Conservation (phyloP, 2,888 invertebrate genomes). For the Athripsodes cinereus region DNA sequence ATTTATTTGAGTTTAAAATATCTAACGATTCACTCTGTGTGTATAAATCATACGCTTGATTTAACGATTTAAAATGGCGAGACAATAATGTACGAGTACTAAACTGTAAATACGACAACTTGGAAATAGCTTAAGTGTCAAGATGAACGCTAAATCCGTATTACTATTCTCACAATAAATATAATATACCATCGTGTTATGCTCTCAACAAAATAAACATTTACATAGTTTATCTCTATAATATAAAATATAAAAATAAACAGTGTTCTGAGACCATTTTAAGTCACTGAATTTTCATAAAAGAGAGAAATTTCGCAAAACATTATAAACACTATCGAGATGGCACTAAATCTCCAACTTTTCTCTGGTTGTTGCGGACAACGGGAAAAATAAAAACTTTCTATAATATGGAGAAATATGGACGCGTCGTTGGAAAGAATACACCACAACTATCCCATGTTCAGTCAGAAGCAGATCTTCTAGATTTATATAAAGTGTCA, state of each 20-base stretch:
- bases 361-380: background rate
- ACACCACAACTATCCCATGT: background rate
- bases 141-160: background rate
- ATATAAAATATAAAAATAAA: background rate
- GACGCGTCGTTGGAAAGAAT: background rate
- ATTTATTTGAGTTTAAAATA: no score
- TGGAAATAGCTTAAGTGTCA: no score
- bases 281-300: background rate
- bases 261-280: background rate
- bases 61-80: no score
- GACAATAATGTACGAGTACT: no score
- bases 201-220: background rate
- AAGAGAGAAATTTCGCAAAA: background rate
- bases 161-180: background rate
- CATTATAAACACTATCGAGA: background rate
- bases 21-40: no score
- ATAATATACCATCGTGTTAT: background rate
- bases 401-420: background rate
- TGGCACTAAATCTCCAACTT: background rate
- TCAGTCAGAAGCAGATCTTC: background rate
- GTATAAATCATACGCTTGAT: no score
- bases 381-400: background rate
- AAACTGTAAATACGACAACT: no score
- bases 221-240: background rate
- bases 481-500: slow-evolving; percentile 2